These are phyloP conservation scores for Sycobia sp. DNA, from an alignment of 1,140 invertebrate species.

Conservation along the genomic window DNA sequence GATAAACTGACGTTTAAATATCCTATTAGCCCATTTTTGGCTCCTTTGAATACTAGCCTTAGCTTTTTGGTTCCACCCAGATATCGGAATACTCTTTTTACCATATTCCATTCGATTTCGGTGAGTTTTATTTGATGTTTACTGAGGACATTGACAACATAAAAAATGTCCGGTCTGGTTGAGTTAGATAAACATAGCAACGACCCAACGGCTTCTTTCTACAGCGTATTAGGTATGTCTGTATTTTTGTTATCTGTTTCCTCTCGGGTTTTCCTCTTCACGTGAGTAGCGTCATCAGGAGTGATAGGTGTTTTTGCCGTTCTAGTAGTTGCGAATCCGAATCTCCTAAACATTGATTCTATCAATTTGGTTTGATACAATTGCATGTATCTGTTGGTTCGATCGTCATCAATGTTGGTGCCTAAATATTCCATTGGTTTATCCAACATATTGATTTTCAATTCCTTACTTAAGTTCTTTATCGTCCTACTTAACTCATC, in stretches of 20 bases:
- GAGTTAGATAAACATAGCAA: slow-evolving; percentile 11
- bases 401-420: not conserved
- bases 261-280: not conserved
- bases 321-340: not conserved
- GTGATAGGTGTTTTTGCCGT: slow-evolving; percentile 1
- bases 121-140: slow-evolving; percentile 22
- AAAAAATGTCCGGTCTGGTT: slow-evolving; percentile 12
- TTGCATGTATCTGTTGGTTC: not conserved
- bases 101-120: slow-evolving; percentile 8
- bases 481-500: not conserved
- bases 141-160: slow-evolving; percentile 8
- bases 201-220: slow-evolving; percentile 5
- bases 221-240: not conserved
- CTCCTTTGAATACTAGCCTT: not conserved
- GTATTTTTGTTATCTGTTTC: not conserved
- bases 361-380: not conserved
- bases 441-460: slow-evolving; percentile 3
- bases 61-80: not conserved
- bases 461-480: not conserved
- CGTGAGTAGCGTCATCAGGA: not conserved
- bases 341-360: not conserved
- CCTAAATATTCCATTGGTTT: slow-evolving; percentile 3
- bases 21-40: not conserved
- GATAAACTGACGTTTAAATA: slow-evolving; percentile 7
- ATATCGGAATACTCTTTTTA: slow-evolving; percentile 10